phyloP scores from a whole-genome alignment of 2,888 invertebrate species.

The Prionchulus punctatus region DNA sequence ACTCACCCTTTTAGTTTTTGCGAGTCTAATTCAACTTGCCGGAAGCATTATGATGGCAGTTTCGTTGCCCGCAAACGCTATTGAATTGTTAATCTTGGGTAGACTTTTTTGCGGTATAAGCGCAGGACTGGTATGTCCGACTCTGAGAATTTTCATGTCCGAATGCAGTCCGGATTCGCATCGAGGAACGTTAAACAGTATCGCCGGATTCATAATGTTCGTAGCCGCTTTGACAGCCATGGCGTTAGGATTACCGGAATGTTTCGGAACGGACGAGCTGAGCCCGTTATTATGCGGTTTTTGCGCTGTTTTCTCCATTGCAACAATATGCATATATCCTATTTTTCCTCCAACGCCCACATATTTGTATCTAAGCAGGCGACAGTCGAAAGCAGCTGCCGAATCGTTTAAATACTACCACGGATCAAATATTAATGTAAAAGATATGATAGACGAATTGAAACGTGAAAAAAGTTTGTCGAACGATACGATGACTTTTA shows the following conservation, averaged over 20 bases:
- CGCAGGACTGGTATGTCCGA: not conserved
- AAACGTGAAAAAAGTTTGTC: not conserved
- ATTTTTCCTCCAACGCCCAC: not conserved
- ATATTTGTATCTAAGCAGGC: not conserved
- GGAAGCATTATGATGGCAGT: not conserved
- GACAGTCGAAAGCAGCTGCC: not conserved
- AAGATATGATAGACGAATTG: not conserved
- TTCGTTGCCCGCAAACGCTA: not conserved
- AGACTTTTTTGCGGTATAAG: not conserved
- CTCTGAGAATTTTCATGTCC: not conserved
- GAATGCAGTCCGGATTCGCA: not conserved
- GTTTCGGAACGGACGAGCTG: not conserved
- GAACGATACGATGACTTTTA: too few species aligned
- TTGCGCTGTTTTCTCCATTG: not conserved
- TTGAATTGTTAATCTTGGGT: conserved; percentile 4
- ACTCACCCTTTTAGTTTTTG: not conserved
- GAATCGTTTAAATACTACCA: not conserved
- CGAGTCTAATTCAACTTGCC: not conserved
- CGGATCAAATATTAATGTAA: not conserved
- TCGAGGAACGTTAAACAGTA: not conserved
- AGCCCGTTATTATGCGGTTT: not conserved
- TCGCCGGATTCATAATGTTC: not conserved
- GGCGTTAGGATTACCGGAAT: not conserved
- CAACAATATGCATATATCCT: not conserved
- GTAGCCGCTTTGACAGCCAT: not conserved